Conservation (phyloP, 2,888 invertebrate species). For the Cerceris ruficornis region DNA sequence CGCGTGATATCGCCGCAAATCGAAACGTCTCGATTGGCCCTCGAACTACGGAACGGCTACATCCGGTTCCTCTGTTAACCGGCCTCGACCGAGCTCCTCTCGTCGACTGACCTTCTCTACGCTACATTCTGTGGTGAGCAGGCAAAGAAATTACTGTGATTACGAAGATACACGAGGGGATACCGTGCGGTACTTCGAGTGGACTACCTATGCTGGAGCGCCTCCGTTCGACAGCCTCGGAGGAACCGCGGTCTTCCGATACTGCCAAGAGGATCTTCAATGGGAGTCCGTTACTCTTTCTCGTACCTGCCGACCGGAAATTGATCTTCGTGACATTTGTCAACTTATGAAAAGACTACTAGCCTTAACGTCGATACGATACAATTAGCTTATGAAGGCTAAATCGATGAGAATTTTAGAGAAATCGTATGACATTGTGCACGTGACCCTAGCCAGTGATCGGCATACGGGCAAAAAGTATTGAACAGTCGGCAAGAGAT, state of each 20-base stretch:
- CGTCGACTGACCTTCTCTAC: constrained; percentile 55
- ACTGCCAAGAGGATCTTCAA: too few relatives aligned
- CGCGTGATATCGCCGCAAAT: constrained; percentile 32
- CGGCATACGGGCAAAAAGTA: too few relatives aligned
- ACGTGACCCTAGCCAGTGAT: too few relatives aligned
- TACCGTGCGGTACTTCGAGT: constrained; percentile 39
- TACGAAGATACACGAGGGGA: constrained; percentile 66
- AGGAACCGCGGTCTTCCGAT: too few relatives aligned
- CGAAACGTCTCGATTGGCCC: neutral
- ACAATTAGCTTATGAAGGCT: too few relatives aligned
- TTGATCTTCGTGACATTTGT: too few relatives aligned
- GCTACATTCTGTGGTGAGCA: constrained; percentile 41
- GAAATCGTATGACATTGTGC: too few relatives aligned
- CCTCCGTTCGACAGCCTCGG: constrained; percentile 6
- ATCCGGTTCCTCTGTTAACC: constrained; percentile 18
- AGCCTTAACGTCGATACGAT: too few relatives aligned
- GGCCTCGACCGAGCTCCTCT: constrained; percentile 63
- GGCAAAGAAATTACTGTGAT: constrained; percentile 67
- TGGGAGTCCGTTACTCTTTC: too few relatives aligned
- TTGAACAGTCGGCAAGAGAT: neutral
- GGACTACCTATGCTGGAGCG: constrained; percentile 47
- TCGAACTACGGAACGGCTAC: constrained; percentile 26
- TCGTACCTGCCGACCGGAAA: too few relatives aligned
- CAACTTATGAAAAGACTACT: too few relatives aligned
- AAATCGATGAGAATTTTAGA: too few relatives aligned